phyloP scores from a whole-genome alignment of 2,888 invertebrate species.

The Hololepta plana region DNA sequence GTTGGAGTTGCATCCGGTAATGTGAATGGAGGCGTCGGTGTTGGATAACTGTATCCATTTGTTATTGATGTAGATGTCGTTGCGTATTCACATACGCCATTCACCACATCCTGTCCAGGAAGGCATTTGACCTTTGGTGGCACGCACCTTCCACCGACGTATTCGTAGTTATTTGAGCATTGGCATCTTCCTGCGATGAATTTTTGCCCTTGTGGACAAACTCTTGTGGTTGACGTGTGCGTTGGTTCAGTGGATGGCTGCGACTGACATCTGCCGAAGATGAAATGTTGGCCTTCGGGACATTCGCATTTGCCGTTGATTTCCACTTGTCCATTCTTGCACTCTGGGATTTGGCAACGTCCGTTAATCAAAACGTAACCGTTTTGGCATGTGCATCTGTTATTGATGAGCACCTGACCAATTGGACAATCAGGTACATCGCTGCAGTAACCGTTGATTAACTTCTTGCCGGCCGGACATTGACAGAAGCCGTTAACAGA shows the following conservation, averaged over 20 bases:
- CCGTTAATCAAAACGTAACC: too few species aligned
- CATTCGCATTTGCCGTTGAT: slow-evolving; percentile 7
- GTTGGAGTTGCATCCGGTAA: slow-evolving; percentile 3
- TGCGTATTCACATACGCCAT: slow-evolving; percentile 4
- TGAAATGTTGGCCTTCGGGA: not conserved
- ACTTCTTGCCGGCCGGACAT: too few species aligned
- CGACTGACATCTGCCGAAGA: slow-evolving; percentile 5
- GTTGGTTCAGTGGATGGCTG: slow-evolving; percentile 3
- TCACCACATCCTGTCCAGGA: too few species aligned
- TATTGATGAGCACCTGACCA: too few species aligned
- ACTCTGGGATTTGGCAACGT: slow-evolving; percentile 4
- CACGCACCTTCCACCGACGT: slow-evolving; percentile 5
- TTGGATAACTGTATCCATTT: not conserved
- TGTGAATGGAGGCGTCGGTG: slow-evolving; percentile 1
- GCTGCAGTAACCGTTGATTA: too few species aligned
- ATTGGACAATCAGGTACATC: too few species aligned
- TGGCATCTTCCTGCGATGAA: not conserved
- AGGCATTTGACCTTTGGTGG: too few species aligned
- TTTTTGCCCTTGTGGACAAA: not conserved
- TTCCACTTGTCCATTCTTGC: slow-evolving; percentile 2
- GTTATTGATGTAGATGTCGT: slow-evolving; percentile 2
- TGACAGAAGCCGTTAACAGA: too few species aligned
- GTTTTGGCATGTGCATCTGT: too few species aligned
- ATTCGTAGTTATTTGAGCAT: slow-evolving; percentile 1
- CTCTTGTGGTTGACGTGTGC: slow-evolving; percentile 3